Base-by-base conservation (phyloP, 2,888 invertebrate species). In the Drosophila hamatofila region DNA sequence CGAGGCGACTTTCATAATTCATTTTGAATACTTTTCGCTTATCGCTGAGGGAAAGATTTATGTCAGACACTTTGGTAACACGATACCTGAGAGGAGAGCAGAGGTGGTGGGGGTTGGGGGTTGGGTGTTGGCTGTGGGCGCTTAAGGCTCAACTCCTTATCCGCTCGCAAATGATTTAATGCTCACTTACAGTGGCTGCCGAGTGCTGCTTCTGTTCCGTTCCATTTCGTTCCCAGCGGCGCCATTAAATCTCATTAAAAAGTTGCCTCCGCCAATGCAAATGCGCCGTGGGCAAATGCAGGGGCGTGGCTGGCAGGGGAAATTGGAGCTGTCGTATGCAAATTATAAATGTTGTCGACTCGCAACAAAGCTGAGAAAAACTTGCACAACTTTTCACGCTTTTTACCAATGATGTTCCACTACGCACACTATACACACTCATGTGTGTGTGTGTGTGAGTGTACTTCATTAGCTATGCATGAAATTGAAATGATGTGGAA, bases 181-280 rank as follows among this genome's bases (percentile, higher is more conserved):
- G 81, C 84, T 79, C 88, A 76, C 88, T 84, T 84, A 76, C 88
- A 71, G 78, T 54, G 42, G 46, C 58, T 42, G 60, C 42, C 59
- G 44, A 23, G 35, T 44, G 65, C 41, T 49, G 41, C 62, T 41
- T 39, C 69, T 39, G 62, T 55, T 64, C 51, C 49, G 21, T 48
- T 44, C 56, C 44, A 54, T 44, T 56, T 35, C 66, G 64, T 35
- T 88, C 86, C 86, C 86, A 79, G 79, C 62, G 89, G 86, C 87
- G 81, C 82, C 86, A 84, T 86, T 86, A 82, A 88, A 88, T 86
- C 86, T 84, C 79, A 86, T 88, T 88, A 86, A 79, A 86, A 86
- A 86, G 87, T 88, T 86, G 67, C 52, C 75, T 70, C 75, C 80
- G 70, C 35, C 58, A 35, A 30, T 60, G 52, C 67, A 73, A 73